Conservation (phyloP, 1,140 invertebrate genomes). For the Polypedilum vanderplanki region DNA sequence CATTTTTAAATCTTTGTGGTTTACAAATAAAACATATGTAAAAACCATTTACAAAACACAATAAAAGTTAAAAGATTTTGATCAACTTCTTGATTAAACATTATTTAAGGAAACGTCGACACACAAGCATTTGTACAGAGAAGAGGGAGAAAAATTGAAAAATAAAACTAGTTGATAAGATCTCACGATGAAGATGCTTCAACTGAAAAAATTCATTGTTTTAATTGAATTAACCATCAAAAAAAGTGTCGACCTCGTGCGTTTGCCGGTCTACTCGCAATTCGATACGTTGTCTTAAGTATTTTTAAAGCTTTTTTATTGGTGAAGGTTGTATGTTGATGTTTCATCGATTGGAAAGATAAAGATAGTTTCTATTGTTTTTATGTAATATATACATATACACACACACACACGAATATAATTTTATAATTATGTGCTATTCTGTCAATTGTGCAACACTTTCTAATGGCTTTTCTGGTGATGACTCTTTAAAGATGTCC, state of each 20-base stretch:
- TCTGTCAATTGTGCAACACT: constrained; percentile 27
- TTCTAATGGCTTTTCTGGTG: constrained; percentile 22
- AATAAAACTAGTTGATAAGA: not conserved
- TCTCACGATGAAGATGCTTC: not conserved
- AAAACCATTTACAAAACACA: not conserved
- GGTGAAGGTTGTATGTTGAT: not conserved
- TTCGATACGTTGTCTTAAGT: not conserved
- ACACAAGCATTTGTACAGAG: not conserved
- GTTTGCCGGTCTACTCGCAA: not conserved
- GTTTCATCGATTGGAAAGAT: constrained; percentile 23
- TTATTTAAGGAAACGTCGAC: not conserved
- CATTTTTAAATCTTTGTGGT: not conserved
- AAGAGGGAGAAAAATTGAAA: not conserved
- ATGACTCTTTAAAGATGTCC: not conserved
- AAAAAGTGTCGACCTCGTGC: constrained; percentile 9
- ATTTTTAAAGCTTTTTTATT: not conserved
- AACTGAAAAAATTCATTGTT: not conserved
- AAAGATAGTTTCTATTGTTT: constrained; percentile 27
- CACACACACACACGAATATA: not conserved
- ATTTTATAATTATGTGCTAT: not conserved
- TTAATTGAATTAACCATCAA: constrained; percentile 14
- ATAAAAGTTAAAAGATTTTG: not conserved
- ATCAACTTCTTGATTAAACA: not conserved
- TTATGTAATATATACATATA: not conserved
- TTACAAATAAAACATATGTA: not conserved